Evolutionary conservation across 2,113 vertebrate species (phyloP), one percentile per base, ranked within the genome.

Genomic region (Plecotus auritus): DNA sequence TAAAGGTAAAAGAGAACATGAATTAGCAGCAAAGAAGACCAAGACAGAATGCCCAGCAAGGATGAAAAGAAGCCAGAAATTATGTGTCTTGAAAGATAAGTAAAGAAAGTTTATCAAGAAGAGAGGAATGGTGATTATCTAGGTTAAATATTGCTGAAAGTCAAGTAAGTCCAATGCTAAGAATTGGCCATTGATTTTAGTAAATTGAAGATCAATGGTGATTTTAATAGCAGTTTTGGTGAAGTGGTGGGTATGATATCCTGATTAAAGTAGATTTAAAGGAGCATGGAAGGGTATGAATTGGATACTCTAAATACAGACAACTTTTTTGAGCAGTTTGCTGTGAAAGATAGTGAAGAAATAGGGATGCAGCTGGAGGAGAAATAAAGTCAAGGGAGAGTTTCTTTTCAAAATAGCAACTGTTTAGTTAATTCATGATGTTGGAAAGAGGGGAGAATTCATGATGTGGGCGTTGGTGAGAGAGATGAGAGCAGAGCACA

Each of bases 321-420:
- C 2, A 66, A 40, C 16, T 56, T 66, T 81, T 77, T 26, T 45
- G 32, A 67, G 61, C 30, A 30, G 23, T 91, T 85, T 94, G 1
- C 56, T 69, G 0, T 67, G 56, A 84, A 78, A 10, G 7, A 28
- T 64, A 30, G 2, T 64, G 42, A 95, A 91, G 45, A 90, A 96
- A 81, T 49, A 78, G 61, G 66, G 26, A 26, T 83, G 14, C 23
- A 61, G 9, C 28, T 92, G 16, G 42, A 88, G 26, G 45, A 49
- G 17, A 87, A 61, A 42, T 87, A 73, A 95, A 61, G 54, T 74
- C 32, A 66, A 72, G 59, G 88, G 67, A 42, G 14, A 85, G 76
- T 42, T 92, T 90, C 37, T 93, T 86, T 94, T 73, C 74, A 82
- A 67, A 93, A 37, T 80, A 86, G 64, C 47, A 76, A 12, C n/a